These are phyloP conservation scores for Eulemur macaco DNA, from an alignment of 2,113 vertebrate genomes.

Conservation along the genomic window DNA sequence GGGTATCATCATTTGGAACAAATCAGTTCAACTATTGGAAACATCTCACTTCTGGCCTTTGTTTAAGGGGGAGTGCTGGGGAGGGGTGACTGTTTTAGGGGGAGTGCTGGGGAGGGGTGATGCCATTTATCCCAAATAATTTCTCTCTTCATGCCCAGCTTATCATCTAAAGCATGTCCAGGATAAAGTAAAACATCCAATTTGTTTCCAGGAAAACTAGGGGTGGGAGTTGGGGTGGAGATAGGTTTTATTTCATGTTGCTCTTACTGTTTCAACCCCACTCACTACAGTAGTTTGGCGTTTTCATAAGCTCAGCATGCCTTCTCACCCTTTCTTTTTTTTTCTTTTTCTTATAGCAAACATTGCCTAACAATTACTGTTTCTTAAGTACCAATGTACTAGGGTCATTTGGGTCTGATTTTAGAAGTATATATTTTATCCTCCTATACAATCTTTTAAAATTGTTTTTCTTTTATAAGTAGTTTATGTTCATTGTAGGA, in stretches of 20 bases:
- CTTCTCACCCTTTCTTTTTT: neutral
- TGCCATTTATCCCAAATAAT: neutral
- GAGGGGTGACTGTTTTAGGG: neutral
- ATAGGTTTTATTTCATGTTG: neutral
- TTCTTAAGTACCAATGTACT: neutral
- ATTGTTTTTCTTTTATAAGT: neutral
- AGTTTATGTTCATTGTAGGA: constrained; percentile 13
- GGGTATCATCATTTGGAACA: neutral
- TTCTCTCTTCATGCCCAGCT: neutral
- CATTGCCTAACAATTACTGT: too few species aligned
- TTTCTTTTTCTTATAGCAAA: neutral
- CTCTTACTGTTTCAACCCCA: neutral
- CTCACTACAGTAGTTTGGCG: neutral
- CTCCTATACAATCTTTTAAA: neutral
- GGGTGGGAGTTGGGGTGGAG: neutral
- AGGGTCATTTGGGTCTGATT: neutral
- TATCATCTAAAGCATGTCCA: neutral
- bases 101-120: neutral
- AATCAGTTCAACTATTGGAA: neutral
- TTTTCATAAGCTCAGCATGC: neutral
- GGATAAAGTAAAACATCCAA: neutral
- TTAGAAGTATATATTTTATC: constrained; percentile 20
- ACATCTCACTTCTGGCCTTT: neutral
- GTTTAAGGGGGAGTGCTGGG: neutral
- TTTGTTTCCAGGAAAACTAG: neutral